Percentiles rank a stretch among this genome's conserved stretches.
phyloP scores from a whole-genome alignment of 2,797 vertebrate species.

The Discoglossus pictus region DNA sequence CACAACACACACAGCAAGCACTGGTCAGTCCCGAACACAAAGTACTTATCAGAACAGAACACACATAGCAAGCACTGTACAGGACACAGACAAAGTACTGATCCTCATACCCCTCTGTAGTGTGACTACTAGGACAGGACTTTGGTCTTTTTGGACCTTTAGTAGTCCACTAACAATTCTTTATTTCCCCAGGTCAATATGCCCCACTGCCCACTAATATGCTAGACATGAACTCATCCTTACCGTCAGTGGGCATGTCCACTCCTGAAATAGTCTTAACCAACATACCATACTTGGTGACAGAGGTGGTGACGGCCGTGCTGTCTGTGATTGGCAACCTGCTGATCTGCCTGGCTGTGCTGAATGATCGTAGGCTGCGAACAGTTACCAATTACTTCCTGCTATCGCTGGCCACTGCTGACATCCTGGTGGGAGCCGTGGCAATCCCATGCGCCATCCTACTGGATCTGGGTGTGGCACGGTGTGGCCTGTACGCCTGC shows the following conservation, averaged over 20 bases:
- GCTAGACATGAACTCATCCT: slow-evolving; percentile 2
- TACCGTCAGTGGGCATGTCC: background rate
- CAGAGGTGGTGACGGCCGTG: slow-evolving; percentile 26
- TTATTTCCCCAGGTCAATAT: no score
- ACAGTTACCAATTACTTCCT: slow-evolving; percentile 54
- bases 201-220: background rate
- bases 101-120: no score
- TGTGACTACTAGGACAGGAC: no score
- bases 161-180: no score
- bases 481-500: slow-evolving; percentile 33
- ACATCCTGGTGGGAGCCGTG: slow-evolving; percentile 52
- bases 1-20: no score
- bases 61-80: background rate
- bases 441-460: slow-evolving; percentile 54
- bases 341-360: slow-evolving; percentile 49
- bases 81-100: background rate
- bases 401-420: slow-evolving; percentile 51
- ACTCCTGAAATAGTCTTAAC: background rate
- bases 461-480: slow-evolving; percentile 28
- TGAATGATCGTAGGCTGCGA: slow-evolving; percentile 46
- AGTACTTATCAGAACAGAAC: background rate
- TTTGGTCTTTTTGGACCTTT: no score
- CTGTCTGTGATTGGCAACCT: slow-evolving; percentile 51
- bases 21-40: no score
- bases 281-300: slow-evolving; percentile 42